A percentile compares a stretch with the other conserved stretches of the same genome.
phyloP scores from a whole-genome alignment of 2,888 invertebrate genomes.

The Nezara viridula region DNA sequence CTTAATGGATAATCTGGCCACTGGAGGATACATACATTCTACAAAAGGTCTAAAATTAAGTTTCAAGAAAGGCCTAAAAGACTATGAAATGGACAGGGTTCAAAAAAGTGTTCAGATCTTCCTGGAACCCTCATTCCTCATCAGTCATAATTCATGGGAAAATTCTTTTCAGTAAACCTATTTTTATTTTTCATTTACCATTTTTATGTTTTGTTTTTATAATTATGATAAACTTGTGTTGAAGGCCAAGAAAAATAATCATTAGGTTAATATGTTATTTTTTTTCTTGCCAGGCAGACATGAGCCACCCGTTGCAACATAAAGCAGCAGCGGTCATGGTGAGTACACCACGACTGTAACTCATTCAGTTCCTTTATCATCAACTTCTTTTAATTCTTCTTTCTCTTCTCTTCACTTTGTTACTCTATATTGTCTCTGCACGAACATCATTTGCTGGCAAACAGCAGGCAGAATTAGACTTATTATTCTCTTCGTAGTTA shows the following conservation, averaged over 20 bases:
- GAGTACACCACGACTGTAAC: slow-evolving; percentile 7
- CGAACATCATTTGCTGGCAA: background rate
- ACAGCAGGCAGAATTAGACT: background rate
- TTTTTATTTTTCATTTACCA: too few species aligned
- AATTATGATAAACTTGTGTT: background rate
- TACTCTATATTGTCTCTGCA: background rate
- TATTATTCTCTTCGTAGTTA: background rate
- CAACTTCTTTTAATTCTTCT: background rate
- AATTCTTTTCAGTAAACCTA: too few species aligned
- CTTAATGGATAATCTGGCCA: too few species aligned
- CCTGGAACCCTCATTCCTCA: too few species aligned
- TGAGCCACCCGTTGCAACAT: slow-evolving; percentile 55
- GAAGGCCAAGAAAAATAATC: background rate
- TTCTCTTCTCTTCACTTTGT: background rate
- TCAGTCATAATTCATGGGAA: too few species aligned
- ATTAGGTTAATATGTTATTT: slow-evolving; percentile 30
- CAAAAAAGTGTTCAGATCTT: too few species aligned
- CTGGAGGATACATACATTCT: too few species aligned
- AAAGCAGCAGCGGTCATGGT: slow-evolving; percentile 51
- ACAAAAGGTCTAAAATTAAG: too few species aligned
- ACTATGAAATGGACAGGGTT: too few species aligned
- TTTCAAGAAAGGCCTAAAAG: too few species aligned
- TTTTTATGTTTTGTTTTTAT: background rate
- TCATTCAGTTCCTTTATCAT: background rate
- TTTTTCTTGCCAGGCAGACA: slow-evolving; percentile 35